These are phyloP conservation scores for Drosophila eugracilis DNA, from an alignment of 1,140 invertebrate genomes.

Conservation along the genomic window DNA sequence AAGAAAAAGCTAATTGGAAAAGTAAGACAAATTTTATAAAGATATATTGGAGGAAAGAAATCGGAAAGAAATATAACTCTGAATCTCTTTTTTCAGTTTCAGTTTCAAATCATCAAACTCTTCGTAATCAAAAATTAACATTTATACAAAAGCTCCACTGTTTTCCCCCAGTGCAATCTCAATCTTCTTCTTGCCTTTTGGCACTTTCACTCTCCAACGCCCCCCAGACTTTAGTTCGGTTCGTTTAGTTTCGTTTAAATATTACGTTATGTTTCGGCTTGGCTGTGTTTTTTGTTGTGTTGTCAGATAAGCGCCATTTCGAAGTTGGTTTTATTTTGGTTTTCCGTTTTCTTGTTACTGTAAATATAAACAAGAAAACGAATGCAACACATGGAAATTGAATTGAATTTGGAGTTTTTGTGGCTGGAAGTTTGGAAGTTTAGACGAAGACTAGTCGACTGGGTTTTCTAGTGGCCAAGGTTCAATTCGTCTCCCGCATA, in stretches of 20 bases:
- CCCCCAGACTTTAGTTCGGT: slow-evolving; percentile 40
- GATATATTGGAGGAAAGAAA: too few species aligned
- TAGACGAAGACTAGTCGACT: slow-evolving; percentile 38
- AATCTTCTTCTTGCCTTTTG: slow-evolving; percentile 50
- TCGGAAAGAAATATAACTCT: not conserved
- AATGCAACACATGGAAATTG: slow-evolving; percentile 45
- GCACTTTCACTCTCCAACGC: slow-evolving; percentile 74
- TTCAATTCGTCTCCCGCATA: slow-evolving; percentile 17
- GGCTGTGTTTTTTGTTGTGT: slow-evolving; percentile 17
- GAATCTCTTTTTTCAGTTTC: not conserved
- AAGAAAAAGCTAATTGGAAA: too few species aligned
- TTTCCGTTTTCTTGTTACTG: slow-evolving; percentile 44
- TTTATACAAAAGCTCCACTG: too few species aligned
- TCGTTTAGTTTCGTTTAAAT: slow-evolving; percentile 66
- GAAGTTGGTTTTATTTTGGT: slow-evolving; percentile 26
- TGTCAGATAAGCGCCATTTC: slow-evolving; percentile 63
- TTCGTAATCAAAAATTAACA: not conserved
- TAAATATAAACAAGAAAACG: slow-evolving; percentile 66
- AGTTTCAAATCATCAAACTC: too few species aligned
- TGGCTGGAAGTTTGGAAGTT: slow-evolving; percentile 22
- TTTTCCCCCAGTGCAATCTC: slow-evolving; percentile 17
- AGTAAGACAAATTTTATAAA: too few species aligned
- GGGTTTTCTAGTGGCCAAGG: slow-evolving; percentile 29
- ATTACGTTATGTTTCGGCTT: slow-evolving; percentile 64
- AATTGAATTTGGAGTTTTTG: slow-evolving; percentile 26